phyloP scores from a whole-genome alignment of 92 coral and sea anemone genomes.

The Blastomussa wellsi region DNA sequence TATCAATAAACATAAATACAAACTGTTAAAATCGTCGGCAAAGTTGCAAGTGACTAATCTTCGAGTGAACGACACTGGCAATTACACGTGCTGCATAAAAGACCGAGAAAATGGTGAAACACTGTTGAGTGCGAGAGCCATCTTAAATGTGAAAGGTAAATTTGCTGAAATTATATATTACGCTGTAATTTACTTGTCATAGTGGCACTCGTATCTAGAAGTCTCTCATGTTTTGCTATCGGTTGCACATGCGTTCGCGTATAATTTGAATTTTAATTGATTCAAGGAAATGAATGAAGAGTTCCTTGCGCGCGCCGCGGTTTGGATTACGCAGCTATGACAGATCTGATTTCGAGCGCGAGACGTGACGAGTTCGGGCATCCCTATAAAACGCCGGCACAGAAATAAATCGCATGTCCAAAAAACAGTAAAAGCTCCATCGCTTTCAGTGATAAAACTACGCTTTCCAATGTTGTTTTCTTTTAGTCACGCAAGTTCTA shows the following conservation, averaged over 20 bases:
- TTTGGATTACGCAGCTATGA: background rate
- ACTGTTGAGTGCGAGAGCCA: slow-evolving; percentile 23
- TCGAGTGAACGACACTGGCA: slow-evolving; percentile 16
- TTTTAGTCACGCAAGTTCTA: too few relatives aligned
- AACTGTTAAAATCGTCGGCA: slow-evolving; percentile 4
- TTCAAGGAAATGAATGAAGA: background rate
- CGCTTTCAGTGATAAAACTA: too few relatives aligned
- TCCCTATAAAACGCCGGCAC: background rate
- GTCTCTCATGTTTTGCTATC: background rate
- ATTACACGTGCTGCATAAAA: slow-evolving; percentile 18
- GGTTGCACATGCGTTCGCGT: background rate
- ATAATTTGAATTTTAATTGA: too few relatives aligned
- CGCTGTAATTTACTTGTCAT: too few relatives aligned
- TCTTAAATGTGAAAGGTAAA: slow-evolving; percentile 19
- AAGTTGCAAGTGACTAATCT: slow-evolving; percentile 12
- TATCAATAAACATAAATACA: slow-evolving; percentile 9
- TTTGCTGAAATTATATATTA: too few relatives aligned
- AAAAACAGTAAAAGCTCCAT: too few relatives aligned
- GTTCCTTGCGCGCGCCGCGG: background rate
- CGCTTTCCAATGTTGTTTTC: too few relatives aligned
- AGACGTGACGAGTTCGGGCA: background rate
- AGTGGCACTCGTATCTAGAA: too few relatives aligned
- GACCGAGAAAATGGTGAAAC: slow-evolving; percentile 24
- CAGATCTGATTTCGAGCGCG: background rate
- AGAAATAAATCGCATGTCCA: too few relatives aligned